Conservation (phyloP, 2,113 vertebrate genomes). For the Lepisosteus osseus region DNA sequence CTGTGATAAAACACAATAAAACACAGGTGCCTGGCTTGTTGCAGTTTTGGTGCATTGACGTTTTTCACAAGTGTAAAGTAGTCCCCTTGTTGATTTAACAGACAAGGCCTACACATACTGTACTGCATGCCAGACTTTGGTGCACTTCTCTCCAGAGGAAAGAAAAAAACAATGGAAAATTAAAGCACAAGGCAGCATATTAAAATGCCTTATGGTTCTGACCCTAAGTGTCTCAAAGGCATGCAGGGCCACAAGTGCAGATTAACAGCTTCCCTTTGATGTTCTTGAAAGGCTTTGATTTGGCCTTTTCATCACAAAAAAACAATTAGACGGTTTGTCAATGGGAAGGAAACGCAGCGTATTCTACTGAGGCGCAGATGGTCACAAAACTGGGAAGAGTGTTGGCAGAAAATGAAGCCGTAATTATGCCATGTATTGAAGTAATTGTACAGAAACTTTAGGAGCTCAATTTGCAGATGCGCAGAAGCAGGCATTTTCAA, state of each 20-base stretch:
- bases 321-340: constrained; percentile 1
- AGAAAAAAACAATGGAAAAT: background rate
- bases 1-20: no score
- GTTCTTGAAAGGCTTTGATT: background rate
- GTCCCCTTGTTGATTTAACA: no score
- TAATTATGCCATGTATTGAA: background rate
- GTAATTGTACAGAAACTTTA: background rate
- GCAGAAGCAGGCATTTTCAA: background rate
- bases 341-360: background rate
- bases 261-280: background rate
- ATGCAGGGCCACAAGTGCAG: background rate
- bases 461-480: background rate
- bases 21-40: no score
- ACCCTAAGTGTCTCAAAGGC: background rate
- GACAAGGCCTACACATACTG: no score
- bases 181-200: background rate
- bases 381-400: background rate
- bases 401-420: background rate
- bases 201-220: no score
- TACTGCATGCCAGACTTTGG: no score
- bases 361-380: constrained; percentile 3
- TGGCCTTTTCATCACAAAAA: background rate
- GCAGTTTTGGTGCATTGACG: no score
- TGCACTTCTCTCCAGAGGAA: background rate
- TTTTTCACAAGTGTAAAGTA: no score